These are phyloP conservation scores for Ophion costatus DNA, from an alignment of 2,888 invertebrate species.

Conservation along the genomic window DNA sequence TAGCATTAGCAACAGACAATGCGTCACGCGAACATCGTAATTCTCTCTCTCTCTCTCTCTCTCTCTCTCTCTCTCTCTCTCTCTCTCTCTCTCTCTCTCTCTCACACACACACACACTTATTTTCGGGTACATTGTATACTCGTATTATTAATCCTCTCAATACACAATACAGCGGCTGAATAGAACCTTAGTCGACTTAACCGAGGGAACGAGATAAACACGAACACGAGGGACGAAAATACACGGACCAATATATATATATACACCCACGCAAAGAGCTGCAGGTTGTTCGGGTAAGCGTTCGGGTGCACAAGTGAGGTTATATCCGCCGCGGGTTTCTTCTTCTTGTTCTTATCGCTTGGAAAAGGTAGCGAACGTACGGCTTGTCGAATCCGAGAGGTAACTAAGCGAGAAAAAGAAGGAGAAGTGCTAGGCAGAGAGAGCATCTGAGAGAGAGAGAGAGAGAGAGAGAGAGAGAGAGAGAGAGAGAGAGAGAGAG, in stretches of 20 bases:
- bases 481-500: constrained; percentile 39
- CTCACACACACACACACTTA: too few relatives aligned
- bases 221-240: constrained; percentile 42
- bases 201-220: constrained; percentile 55
- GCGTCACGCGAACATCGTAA: constrained; percentile 17
- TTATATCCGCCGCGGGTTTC: constrained; percentile 26
- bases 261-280: constrained; percentile 21
- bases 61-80: too few relatives aligned
- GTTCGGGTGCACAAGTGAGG: constrained; percentile 56
- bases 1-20: constrained; percentile 21
- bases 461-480: constrained; percentile 41
- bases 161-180: constrained; percentile 32
- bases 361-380: constrained; percentile 58
- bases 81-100: constrained; percentile 3
- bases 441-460: constrained; percentile 7
- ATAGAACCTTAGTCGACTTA: constrained; percentile 43
- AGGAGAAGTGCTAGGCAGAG: constrained; percentile 19
- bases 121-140: constrained; percentile 20
- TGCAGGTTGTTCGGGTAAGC: constrained; percentile 57
- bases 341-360: constrained; percentile 53
- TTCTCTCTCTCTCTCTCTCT: neutral
- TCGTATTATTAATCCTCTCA: constrained; percentile 57
- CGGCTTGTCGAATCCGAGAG: constrained; percentile 52
- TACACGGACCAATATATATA: constrained; percentile 9
- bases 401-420: constrained; percentile 46